Conservation (phyloP, 1,140 invertebrate species). For the Macrosteles quadrilineatus region DNA sequence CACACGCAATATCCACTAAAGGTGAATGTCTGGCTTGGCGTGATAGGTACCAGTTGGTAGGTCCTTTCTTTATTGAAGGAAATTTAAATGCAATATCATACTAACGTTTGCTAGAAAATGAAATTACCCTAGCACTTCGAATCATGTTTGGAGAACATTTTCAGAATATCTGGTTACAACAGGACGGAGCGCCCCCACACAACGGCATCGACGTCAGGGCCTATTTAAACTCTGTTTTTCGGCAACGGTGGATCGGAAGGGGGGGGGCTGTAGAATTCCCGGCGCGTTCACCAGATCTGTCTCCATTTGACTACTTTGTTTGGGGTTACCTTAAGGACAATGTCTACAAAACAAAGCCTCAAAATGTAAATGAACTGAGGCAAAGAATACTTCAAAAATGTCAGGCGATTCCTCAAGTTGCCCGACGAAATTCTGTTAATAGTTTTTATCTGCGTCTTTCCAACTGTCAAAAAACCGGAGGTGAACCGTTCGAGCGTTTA, state of each 20-base stretch:
- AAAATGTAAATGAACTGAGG: slow-evolving; percentile 1
- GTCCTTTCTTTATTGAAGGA: too few species aligned
- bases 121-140: background rate
- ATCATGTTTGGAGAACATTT: background rate
- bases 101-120: background rate
- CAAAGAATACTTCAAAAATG: slow-evolving; percentile 7
- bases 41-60: too few species aligned
- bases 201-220: background rate
- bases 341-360: too few species aligned
- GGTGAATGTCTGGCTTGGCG: background rate
- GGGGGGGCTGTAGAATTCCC: background rate
- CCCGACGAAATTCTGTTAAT: background rate
- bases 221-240: background rate
- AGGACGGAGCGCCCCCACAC: background rate
- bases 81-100: slow-evolving; percentile 3
- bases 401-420: background rate
- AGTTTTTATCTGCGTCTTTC: background rate
- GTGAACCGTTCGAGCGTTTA: background rate
- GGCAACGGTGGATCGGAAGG: background rate
- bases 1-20: background rate
- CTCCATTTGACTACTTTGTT: background rate
- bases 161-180: slow-evolving; percentile 3
- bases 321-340: too few species aligned
- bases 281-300: background rate
- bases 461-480: slow-evolving; percentile 5